Evolutionary conservation across 2,888 invertebrate genomes (phyloP).

Genomic region (Drosophila atripex): DNA sequence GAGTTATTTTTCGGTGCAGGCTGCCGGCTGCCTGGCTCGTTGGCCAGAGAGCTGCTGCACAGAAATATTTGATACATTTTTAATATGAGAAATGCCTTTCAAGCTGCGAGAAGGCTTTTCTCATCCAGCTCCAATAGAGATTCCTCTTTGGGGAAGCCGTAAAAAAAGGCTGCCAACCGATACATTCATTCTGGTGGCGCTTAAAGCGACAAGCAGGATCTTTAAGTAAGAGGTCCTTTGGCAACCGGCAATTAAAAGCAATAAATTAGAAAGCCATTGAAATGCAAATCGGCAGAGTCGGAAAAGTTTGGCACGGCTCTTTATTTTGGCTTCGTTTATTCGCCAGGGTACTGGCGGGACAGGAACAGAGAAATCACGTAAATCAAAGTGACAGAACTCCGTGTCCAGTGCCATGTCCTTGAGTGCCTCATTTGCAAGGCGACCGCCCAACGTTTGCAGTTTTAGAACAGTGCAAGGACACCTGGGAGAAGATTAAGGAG

Average conservation of each 20-base stretch:
- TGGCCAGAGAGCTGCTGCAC: slow-evolving; percentile 48
- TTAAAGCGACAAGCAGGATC: slow-evolving; percentile 46
- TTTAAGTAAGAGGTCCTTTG: slow-evolving; percentile 34
- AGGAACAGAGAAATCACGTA: slow-evolving; percentile 58
- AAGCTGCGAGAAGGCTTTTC: slow-evolving; percentile 45
- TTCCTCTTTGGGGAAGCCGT: slow-evolving; percentile 56
- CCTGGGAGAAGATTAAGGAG: slow-evolving; percentile 42
- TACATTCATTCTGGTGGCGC: slow-evolving; percentile 31
- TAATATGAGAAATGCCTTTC: slow-evolving; percentile 68
- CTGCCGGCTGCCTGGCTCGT: slow-evolving; percentile 6
- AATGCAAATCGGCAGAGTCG: slow-evolving; percentile 56
- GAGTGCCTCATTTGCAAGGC: slow-evolving; percentile 24
- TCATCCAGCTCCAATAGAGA: slow-evolving; percentile 32
- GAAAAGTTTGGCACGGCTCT: slow-evolving; percentile 41
- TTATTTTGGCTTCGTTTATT: slow-evolving; percentile 5
- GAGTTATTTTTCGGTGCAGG: slow-evolving; percentile 63
- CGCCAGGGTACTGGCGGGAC: neutral
- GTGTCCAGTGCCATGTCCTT: slow-evolving; percentile 33
- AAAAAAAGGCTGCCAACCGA: slow-evolving; percentile 13
- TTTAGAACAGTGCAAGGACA: slow-evolving; percentile 26
- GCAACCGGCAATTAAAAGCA: slow-evolving; percentile 58
- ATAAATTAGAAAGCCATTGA: slow-evolving; percentile 67
- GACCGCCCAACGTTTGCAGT: slow-evolving; percentile 19
- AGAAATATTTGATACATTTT: slow-evolving; percentile 77
- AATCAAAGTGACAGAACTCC: slow-evolving; percentile 71